Percentiles rank a stretch among this genome's conserved stretches.
These are phyloP conservation scores for Macroramphosus scolopax DNA, from an alignment of 2,797 vertebrate genomes.

Conservation along the genomic window DNA sequence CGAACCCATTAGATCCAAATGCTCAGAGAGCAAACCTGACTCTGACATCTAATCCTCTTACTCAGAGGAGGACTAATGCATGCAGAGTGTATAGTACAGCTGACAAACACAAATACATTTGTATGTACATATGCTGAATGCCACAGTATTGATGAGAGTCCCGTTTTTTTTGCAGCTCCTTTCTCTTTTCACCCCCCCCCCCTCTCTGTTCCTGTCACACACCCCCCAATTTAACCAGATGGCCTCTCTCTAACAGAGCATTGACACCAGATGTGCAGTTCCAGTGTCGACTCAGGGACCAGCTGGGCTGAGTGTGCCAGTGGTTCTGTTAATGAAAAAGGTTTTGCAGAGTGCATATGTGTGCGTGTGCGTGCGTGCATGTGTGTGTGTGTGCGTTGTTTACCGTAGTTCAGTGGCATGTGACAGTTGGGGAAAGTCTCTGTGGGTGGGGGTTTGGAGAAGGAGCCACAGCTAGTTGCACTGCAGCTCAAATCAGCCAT, in stretches of 20 bases:
- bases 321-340: constrained; percentile 81
- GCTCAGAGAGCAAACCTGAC: constrained; percentile 48
- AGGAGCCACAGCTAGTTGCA: constrained; percentile 53
- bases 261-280: constrained; percentile 81
- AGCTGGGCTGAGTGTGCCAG: constrained; percentile 79
- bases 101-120: constrained; percentile 46
- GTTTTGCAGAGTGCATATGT: constrained; percentile 41
- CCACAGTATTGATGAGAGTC: constrained; percentile 39
- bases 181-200: constrained; percentile 45
- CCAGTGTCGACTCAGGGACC: constrained; percentile 75
- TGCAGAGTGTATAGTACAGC: constrained; percentile 31
- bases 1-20: constrained; percentile 5
- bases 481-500: constrained; percentile 60
- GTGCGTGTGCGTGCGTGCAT: constrained; percentile 19
- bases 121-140: constrained; percentile 31
- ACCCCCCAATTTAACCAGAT: constrained; percentile 65
- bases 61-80: constrained; percentile 62
- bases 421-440: constrained; percentile 76
- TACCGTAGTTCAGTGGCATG: constrained; percentile 76
- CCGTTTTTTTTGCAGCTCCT: constrained; percentile 21
- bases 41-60: constrained; percentile 75
- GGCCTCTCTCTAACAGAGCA: constrained; percentile 74
- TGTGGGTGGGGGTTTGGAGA: constrained; percentile 60
- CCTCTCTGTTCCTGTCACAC: constrained; percentile 33
- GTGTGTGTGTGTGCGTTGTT: constrained; percentile 45